Conservation (phyloP, 2,113 vertebrate genomes). For the Vicugna pacos region DNA sequence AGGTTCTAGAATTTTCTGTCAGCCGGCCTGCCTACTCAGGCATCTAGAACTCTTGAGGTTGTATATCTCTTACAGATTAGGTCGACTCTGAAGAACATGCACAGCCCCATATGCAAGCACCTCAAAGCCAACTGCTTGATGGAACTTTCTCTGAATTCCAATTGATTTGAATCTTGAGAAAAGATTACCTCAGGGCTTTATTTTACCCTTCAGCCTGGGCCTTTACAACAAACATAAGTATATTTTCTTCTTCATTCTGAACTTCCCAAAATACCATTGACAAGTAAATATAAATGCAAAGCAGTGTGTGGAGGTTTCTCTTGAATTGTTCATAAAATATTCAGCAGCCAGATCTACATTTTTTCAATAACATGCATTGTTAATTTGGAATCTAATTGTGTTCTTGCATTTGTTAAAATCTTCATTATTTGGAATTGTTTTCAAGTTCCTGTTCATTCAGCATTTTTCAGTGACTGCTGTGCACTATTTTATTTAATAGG, state of each 20-base stretch:
- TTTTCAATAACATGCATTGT: background rate
- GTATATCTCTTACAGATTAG: background rate
- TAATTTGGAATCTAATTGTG: slow-evolving; percentile 35
- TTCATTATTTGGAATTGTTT: background rate
- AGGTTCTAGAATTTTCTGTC: background rate
- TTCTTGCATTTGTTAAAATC: background rate
- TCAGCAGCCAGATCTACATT: background rate
- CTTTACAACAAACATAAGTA: background rate
- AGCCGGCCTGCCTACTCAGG: background rate
- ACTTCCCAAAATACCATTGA: slow-evolving; percentile 7
- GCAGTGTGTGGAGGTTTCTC: background rate
- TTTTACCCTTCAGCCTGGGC: background rate
- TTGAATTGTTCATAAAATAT: slow-evolving; percentile 1
- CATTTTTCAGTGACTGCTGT: background rate
- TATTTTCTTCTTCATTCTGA: background rate
- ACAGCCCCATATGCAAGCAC: background rate
- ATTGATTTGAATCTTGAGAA: background rate
- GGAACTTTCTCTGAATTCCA: background rate
- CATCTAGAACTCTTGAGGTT: background rate
- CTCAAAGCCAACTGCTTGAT: background rate
- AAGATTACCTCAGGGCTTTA: background rate
- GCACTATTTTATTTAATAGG: background rate
- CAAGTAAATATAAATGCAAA: slow-evolving; percentile 36
- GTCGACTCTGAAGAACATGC: background rate
- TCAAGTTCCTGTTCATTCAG: background rate